phyloP scores from a whole-genome alignment of 2,888 invertebrate genomes.

The Sinentomon sp. region DNA sequence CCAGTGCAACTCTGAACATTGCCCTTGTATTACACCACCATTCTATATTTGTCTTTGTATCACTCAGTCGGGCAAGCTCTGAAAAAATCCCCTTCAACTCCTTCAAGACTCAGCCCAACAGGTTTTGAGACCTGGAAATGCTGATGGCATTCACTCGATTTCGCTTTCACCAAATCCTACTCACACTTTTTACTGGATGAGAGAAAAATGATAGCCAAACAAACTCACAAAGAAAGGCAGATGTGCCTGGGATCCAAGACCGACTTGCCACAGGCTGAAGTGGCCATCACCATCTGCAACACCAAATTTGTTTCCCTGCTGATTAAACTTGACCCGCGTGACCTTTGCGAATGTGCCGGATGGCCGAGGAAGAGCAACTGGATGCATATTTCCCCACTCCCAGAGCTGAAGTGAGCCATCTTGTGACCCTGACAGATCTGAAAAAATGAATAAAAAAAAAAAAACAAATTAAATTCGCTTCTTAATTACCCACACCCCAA shows the following conservation, averaged over 20 bases:
- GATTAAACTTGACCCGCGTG: conserved; percentile 78
- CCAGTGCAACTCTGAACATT: too few species aligned
- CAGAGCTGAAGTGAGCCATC: conserved; percentile 87
- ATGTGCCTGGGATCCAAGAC: conserved; percentile 40
- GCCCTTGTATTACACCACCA: too few species aligned
- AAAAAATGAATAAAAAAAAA: conserved; percentile 8
- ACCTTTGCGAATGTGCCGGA: conserved; percentile 86
- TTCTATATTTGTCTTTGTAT: too few species aligned
- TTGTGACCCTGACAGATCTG: conserved; percentile 76
- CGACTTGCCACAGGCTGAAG: conserved; percentile 80
- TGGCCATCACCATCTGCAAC: conserved; percentile 94
- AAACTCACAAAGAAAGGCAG: conserved; percentile 66
- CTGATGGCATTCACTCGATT: too few species aligned
- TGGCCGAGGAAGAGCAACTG: conserved; percentile 68
- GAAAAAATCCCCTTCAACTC: too few species aligned
- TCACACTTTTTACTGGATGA: too few species aligned
- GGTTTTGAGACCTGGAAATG: too few species aligned
- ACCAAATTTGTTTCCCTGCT: conserved; percentile 94
- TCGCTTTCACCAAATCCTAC: too few species aligned
- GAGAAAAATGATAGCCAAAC: too few species aligned
- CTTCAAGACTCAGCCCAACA: too few species aligned
- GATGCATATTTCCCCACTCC: conserved; percentile 91
- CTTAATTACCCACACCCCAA: too few species aligned
- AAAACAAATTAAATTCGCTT: conserved; percentile 6
- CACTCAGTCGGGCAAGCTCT: too few species aligned